Evolutionary conservation across 35 echinoderm and acorn worm species (phyloP), one percentile per base, ranked within the genome.

Genomic region (Anneissia japonica): DNA sequence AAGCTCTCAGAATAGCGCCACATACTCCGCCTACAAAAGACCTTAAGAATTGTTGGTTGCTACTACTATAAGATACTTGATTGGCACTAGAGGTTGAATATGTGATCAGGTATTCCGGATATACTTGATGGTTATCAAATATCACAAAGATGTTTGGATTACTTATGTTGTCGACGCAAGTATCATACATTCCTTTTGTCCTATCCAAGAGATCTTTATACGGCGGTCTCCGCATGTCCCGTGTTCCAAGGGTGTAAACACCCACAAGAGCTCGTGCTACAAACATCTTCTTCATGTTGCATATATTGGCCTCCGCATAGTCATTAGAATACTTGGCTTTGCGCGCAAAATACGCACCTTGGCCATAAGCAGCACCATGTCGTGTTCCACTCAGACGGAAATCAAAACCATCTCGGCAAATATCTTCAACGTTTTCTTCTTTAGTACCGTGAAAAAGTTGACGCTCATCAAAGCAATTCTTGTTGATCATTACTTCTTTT

Each of bases 401-500:
- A 39, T 89, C 87, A 74, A 89, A 89, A 72, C 75, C 82, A 32
- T 89, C 79, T 39, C 82, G 87, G 41, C 87, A 89, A 37, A 89
- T 89, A 23, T 46, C 87, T 21, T 72, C 32, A 37, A 89, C 37
- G 34, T 38, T 34, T 13, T 64, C 4, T 0, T 74, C 34, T 38
- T 32, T 36, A n/a, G 87, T 89, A 46, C 87, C 87, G 34, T 89
- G 87, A 39, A 89, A 89, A 21, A 89, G 35, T 34, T 77, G 13
- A 23, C 34, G 29, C 40, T 82, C 79, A 34, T 72, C 79, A n/a
- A n/a, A n/a, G n/a, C n/a, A n/a, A n/a, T n/a, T n/a, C n/a, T n/a
- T n/a, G n/a, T n/a, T n/a, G n/a, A n/a, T n/a, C n/a, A n/a, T n/a
- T n/a, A n/a, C n/a, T n/a, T n/a, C n/a, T n/a, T n/a, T n/a, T n/a